phyloP scores from a whole-genome alignment of 2,797 vertebrate genomes.

The Otolemur crassicaudatus region DNA sequence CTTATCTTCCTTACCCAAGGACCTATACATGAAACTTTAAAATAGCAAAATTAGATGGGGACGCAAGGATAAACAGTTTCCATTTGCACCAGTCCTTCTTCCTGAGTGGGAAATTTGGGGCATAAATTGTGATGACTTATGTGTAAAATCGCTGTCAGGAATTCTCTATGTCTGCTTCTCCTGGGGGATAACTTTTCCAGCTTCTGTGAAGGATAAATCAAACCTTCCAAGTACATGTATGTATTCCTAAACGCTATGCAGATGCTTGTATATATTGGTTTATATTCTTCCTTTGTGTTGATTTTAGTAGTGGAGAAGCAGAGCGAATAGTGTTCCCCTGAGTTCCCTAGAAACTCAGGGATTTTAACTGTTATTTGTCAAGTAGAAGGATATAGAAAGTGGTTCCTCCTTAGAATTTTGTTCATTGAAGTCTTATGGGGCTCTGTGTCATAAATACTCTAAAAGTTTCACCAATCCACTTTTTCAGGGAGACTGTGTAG shows the following conservation, averaged over 20 bases:
- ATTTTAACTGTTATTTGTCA: neutral
- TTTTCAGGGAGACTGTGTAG: neutral
- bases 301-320: neutral
- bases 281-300: neutral
- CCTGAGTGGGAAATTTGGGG: neutral
- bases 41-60: too few species aligned
- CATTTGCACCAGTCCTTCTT: neutral
- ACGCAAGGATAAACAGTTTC: neutral
- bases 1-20: neutral
- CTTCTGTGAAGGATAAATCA: neutral
- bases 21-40: neutral
- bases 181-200: neutral
- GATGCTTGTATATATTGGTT: neutral
- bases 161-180: neutral
- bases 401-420: neutral
- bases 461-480: neutral
- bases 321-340: neutral
- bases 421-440: neutral
- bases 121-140: neutral
- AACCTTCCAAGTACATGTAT: too few species aligned
- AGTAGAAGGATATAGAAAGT: neutral
- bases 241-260: neutral
- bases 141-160: neutral
- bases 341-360: neutral
- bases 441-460: neutral